Evolutionary conservation across 2,888 invertebrate genomes (phyloP).

Genomic region (Heliconius ethilla): DNA sequence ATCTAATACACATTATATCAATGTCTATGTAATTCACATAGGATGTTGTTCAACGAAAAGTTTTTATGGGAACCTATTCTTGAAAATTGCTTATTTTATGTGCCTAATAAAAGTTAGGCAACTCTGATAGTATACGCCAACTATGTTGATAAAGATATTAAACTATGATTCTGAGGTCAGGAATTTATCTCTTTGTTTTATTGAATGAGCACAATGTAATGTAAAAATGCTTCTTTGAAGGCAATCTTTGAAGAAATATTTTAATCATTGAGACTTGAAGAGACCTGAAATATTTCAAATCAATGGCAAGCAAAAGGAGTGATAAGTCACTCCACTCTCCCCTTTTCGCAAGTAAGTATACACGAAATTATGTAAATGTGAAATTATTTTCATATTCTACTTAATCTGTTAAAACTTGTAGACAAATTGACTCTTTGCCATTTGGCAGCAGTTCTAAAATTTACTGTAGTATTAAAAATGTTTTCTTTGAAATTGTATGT

Average conservation of each 20-base stretch:
- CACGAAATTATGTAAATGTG: not conserved
- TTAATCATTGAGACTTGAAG: not conserved
- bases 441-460: slow-evolving; percentile 15
- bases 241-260: not conserved
- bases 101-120: slow-evolving; percentile 32
- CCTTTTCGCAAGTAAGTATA: not conserved
- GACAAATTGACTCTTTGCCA: slow-evolving; percentile 17
- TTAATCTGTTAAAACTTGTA: not conserved
- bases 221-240: not conserved
- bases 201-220: slow-evolving; percentile 14
- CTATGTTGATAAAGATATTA: slow-evolving; percentile 33
- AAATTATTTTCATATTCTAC: not conserved
- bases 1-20: not conserved
- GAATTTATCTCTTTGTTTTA: slow-evolving; percentile 18
- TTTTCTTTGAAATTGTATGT: no score
- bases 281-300: no score
- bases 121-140: slow-evolving; percentile 22
- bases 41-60: slow-evolving; percentile 3
- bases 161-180: slow-evolving; percentile 7
- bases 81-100: slow-evolving; percentile 36
- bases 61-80: slow-evolving; percentile 33
- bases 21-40: not conserved
- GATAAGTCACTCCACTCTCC: no score
- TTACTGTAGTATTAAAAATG: no score
- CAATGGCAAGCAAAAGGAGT: no score